Evolutionary conservation across 1,140 invertebrate species (phyloP).

Genomic region (Uloborus diversus): DNA sequence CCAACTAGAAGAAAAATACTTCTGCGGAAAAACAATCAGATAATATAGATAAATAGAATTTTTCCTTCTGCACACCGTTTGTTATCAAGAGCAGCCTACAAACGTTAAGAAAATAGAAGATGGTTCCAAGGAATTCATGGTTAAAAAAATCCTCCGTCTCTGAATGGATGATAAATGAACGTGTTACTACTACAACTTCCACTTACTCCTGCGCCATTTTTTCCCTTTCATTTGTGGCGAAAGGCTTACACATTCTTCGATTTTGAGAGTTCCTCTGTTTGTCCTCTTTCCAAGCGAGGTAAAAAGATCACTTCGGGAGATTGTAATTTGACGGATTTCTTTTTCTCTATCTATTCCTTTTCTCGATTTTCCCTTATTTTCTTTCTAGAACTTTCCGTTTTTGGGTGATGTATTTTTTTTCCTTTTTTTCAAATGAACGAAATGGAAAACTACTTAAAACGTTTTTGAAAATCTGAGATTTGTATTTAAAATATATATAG

Average conservation of each 20-base stretch:
- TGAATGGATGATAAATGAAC: slow-evolving; percentile 46
- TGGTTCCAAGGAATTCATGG: neutral
- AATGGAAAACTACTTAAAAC: too few species aligned
- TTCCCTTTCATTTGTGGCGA: slow-evolving; percentile 45
- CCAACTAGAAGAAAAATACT: slow-evolving; percentile 15
- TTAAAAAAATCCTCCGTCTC: neutral
- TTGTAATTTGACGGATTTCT: too few species aligned
- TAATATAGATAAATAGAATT: slow-evolving; percentile 33
- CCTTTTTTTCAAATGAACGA: too few species aligned
- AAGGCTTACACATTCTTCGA: slow-evolving; percentile 6
- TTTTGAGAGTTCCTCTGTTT: slow-evolving; percentile 14
- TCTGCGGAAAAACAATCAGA: slow-evolving; percentile 18
- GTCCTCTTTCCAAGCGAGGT: slow-evolving; percentile 3
- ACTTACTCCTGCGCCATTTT: slow-evolving; percentile 24
- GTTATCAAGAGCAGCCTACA: neutral
- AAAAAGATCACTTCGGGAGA: slow-evolving; percentile 42
- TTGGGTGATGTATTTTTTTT: too few species aligned
- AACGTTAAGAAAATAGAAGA: neutral
- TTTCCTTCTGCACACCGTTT: neutral
- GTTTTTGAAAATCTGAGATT: too few species aligned
- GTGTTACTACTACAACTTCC: slow-evolving; percentile 42
- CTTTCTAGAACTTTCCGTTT: too few species aligned
- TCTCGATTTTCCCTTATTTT: too few species aligned
- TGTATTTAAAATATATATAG: too few species aligned
- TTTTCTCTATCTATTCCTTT: too few species aligned